Percentiles rank a stretch among this genome's conserved stretches.
phyloP scores from a whole-genome alignment of 2,113 vertebrate genomes.

The Galbula dea region DNA sequence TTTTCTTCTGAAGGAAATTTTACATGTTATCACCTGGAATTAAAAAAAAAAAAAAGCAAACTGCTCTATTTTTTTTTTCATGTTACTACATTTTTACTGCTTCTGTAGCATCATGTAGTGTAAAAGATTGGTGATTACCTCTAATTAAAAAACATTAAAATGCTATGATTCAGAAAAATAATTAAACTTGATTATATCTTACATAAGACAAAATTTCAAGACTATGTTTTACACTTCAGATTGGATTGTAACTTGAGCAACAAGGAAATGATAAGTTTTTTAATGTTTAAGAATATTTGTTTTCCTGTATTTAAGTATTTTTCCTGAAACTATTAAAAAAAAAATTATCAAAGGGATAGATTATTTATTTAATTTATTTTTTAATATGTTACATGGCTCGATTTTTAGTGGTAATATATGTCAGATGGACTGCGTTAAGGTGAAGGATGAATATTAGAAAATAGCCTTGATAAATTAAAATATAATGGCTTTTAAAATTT shows the following conservation, averaged over 20 bases:
- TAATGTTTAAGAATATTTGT: background rate
- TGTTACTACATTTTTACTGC: background rate
- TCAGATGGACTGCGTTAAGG: background rate
- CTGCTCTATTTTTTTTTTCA: background rate
- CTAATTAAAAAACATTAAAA: conserved; percentile 68
- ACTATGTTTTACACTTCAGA: conserved; percentile 11
- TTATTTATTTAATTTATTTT: conserved; percentile 16
- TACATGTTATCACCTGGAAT: background rate
- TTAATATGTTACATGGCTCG: background rate
- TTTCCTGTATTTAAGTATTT: background rate
- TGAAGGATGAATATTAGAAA: background rate
- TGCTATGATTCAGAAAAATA: conserved; percentile 49
- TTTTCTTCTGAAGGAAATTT: background rate
- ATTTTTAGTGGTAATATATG: background rate
- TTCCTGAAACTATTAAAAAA: background rate
- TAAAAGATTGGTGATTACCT: conserved; percentile 50
- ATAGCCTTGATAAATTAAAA: background rate
- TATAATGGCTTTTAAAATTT: background rate
- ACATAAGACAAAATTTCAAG: conserved; percentile 17
- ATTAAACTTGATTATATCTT: conserved; percentile 58
- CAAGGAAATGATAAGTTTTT: background rate
- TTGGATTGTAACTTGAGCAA: conserved; percentile 2
- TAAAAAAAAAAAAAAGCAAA: background rate
- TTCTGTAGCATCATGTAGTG: background rate
- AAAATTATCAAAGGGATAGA: background rate